Percentiles rank a stretch among this genome's conserved stretches.
Conservation (phyloP, 2,797 vertebrate species). For the Iguana delicatissima region DNA sequence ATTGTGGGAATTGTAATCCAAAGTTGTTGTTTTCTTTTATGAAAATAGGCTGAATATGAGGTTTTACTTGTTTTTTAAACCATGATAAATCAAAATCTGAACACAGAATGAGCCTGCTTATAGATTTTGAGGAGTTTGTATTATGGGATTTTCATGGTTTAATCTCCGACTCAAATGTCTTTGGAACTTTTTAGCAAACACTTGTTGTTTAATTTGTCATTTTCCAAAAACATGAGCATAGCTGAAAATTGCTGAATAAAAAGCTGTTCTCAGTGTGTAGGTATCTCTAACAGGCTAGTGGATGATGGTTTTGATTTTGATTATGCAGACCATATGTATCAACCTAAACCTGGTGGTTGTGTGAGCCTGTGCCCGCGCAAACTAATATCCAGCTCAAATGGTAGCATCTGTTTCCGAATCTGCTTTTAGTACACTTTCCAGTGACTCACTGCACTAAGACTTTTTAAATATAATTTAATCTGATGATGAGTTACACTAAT, state of each 20-base stretch:
- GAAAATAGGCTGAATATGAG: constrained; percentile 11
- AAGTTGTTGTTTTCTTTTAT: no score
- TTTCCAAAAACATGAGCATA: not conserved
- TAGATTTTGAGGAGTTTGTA: not conserved
- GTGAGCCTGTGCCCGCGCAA: not conserved
- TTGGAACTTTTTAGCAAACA: not conserved
- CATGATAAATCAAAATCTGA: not conserved
- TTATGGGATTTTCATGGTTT: not conserved
- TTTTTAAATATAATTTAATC: constrained; percentile 50
- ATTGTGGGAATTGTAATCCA: no score
- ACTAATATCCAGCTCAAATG: constrained; percentile 26
- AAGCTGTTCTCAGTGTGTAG: not conserved
- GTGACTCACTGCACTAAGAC: constrained; percentile 48
- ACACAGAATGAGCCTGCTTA: not conserved
- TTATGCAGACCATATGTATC: not conserved
- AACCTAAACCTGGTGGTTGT: not conserved
- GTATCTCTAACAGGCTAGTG: not conserved
- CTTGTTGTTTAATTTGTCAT: constrained; percentile 12
- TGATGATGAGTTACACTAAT: constrained; percentile 42
- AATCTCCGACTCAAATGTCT: not conserved
- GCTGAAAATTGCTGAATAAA: not conserved
- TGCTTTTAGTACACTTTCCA: constrained; percentile 44
- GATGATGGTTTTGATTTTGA: not conserved
- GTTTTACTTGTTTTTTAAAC: constrained; percentile 26
- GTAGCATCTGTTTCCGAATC: constrained; percentile 55